A percentile compares a stretch with the other conserved stretches of the same genome.
phyloP scores from a whole-genome alignment of 2,888 invertebrate species.

The Antheraea yamamai region DNA sequence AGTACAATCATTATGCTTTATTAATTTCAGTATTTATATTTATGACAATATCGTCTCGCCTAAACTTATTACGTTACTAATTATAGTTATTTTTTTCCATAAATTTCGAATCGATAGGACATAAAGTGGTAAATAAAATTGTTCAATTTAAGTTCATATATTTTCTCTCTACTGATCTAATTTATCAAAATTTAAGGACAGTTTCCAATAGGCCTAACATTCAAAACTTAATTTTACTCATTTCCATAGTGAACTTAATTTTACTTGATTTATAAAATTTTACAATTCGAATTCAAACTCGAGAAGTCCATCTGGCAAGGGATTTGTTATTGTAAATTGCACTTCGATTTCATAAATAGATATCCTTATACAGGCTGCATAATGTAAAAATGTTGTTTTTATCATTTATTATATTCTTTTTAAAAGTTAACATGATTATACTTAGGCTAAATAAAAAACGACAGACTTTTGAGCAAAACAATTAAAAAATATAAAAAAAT shows the following conservation, averaged over 20 bases:
- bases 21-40: slow-evolving; percentile 84
- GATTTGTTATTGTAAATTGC: slow-evolving; percentile 32
- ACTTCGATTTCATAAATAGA: slow-evolving; percentile 8
- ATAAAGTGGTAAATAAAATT: slow-evolving; percentile 76
- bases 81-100: slow-evolving; percentile 77
- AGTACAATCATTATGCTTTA: slow-evolving; percentile 83
- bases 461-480: slow-evolving; percentile 72
- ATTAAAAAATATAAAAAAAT: slow-evolving; percentile 45
- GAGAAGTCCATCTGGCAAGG: slow-evolving; percentile 71
- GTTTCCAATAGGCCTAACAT: slow-evolving; percentile 60
- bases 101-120: slow-evolving; percentile 82
- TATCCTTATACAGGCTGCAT: background rate
- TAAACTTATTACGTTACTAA: slow-evolving; percentile 82
- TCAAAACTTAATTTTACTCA: slow-evolving; percentile 65
- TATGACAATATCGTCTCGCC: slow-evolving; percentile 84
- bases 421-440: slow-evolving; percentile 16
- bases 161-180: slow-evolving; percentile 64
- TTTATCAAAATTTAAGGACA: slow-evolving; percentile 62
- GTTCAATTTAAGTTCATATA: slow-evolving; percentile 66
- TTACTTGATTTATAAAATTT: slow-evolving; percentile 52
- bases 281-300: slow-evolving; percentile 58
- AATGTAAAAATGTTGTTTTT: background rate
- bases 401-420: background rate
- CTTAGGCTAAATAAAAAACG: slow-evolving; percentile 23
- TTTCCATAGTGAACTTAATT: slow-evolving; percentile 55